Conservation (phyloP, 2,888 invertebrate species). For the Aphrophora alni region DNA sequence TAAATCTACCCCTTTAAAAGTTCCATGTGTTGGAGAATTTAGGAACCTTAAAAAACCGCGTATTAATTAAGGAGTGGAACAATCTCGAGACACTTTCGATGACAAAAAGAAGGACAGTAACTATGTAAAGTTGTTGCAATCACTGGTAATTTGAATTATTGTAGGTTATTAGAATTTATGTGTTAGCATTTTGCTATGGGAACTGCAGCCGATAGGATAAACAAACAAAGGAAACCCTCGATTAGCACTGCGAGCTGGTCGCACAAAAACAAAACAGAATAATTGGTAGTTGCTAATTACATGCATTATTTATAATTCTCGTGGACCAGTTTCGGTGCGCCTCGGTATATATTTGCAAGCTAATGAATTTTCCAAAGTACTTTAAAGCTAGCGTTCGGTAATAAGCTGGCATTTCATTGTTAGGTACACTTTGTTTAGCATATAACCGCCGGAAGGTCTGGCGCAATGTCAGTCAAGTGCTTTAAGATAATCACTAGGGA, state of each 20-base stretch:
- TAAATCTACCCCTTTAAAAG: too few species aligned
- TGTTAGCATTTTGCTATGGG: background rate
- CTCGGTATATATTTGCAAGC: background rate
- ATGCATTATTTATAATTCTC: background rate
- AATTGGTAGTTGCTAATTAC: background rate
- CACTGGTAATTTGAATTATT: too few species aligned
- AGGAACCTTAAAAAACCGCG: too few species aligned
- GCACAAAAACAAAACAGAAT: background rate
- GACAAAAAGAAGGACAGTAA: too few species aligned
- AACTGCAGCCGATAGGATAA: background rate
- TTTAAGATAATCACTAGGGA: background rate
- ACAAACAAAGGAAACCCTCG: background rate
- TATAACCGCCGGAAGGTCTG: background rate
- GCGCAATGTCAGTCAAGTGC: background rate
- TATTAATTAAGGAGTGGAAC: too few species aligned
- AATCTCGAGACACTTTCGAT: too few species aligned
- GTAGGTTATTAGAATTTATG: background rate
- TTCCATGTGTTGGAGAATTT: too few species aligned
- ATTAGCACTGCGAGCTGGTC: background rate
- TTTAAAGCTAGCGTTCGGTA: background rate
- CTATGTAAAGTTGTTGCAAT: too few species aligned
- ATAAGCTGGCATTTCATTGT: background rate
- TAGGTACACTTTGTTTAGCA: background rate
- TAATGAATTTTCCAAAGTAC: background rate
- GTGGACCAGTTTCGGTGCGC: background rate